Percentiles rank a stretch among this genome's conserved stretches.
phyloP scores from a whole-genome alignment of 2,113 vertebrate species.

The Entosphenus tridentatus region DNA sequence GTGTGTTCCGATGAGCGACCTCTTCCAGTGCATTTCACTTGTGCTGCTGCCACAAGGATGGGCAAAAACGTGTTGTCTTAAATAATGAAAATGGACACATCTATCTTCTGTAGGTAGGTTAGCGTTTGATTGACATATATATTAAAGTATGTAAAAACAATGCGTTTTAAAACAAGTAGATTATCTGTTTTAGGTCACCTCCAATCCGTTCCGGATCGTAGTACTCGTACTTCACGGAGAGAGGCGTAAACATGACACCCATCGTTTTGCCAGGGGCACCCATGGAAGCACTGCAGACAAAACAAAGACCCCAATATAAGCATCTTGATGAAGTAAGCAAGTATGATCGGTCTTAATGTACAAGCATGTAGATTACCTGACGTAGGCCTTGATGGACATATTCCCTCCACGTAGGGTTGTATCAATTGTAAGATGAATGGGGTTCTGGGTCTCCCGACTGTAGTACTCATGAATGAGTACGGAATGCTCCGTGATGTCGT shows the following conservation, averaged over 20 bases:
- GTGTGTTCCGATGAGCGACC: too few relatives aligned
- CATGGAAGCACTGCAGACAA: constrained; percentile 55
- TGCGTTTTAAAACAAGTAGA: too few relatives aligned
- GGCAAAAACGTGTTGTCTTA: too few relatives aligned
- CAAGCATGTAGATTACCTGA: constrained; percentile 36
- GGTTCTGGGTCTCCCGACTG: constrained; percentile 77
- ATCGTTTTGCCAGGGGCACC: constrained; percentile 82
- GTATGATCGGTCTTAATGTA: not conserved
- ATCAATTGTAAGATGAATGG: constrained; percentile 81
- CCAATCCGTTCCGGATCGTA: constrained; percentile 92
- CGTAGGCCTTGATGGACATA: constrained; percentile 87
- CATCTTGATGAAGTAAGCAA: not conserved
- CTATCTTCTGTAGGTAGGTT: too few relatives aligned
- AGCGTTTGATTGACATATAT: too few relatives aligned
- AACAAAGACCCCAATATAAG: constrained; percentile 9
- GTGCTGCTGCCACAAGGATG: too few relatives aligned
- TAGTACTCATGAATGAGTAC: constrained; percentile 96
- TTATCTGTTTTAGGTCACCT: constrained; percentile 26
- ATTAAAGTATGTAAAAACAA: too few relatives aligned
- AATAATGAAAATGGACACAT: too few relatives aligned
- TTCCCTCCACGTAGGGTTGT: constrained; percentile 68
- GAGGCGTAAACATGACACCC: constrained; percentile 90
- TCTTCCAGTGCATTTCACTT: too few relatives aligned
- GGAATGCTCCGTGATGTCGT: constrained; percentile 90
- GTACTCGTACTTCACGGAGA: constrained; percentile 66